phyloP scores from a whole-genome alignment of 2,797 vertebrate genomes.

The Gymnoscopelus microlampas region DNA sequence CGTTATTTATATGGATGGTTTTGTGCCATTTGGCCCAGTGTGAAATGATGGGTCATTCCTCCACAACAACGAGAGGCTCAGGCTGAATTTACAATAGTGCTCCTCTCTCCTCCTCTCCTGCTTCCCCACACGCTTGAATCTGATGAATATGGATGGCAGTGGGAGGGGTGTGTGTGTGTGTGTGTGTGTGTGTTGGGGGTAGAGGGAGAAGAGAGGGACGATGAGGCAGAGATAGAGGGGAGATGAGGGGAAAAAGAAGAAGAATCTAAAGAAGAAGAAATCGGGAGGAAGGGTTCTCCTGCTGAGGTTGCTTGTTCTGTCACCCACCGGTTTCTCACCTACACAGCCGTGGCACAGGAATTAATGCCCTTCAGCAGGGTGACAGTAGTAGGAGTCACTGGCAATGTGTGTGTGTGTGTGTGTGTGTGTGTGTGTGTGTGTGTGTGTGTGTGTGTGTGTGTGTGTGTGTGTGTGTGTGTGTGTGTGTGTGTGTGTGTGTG shows the following conservation, averaged over 20 bases:
- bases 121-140: constrained; percentile 73
- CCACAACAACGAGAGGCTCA: constrained; percentile 82
- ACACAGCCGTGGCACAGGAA: constrained; percentile 71
- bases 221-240: constrained; percentile 21
- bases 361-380: constrained; percentile 69
- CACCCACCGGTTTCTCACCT: constrained; percentile 76
- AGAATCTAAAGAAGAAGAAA: neutral
- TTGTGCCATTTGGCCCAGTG: constrained; percentile 85
- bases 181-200: constrained; percentile 19
- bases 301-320: constrained; percentile 75
- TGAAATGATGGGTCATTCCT: constrained; percentile 88
- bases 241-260: constrained; percentile 1
- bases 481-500: neutral
- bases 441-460: constrained; percentile 4
- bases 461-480: constrained; percentile 5
- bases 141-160: constrained; percentile 82
- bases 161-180: constrained; percentile 7
- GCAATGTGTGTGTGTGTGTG: constrained; percentile 23
- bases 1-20: constrained; percentile 90
- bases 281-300: constrained; percentile 42
- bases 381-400: constrained; percentile 56
- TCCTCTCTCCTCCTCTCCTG: constrained; percentile 25
- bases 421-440: neutral
- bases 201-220: constrained; percentile 38
- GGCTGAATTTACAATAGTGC: constrained; percentile 85